A percentile compares a stretch with the other conserved stretches of the same genome.
Conservation (phyloP, 2,797 vertebrate genomes). For the Moxostoma hubbsi region DNA sequence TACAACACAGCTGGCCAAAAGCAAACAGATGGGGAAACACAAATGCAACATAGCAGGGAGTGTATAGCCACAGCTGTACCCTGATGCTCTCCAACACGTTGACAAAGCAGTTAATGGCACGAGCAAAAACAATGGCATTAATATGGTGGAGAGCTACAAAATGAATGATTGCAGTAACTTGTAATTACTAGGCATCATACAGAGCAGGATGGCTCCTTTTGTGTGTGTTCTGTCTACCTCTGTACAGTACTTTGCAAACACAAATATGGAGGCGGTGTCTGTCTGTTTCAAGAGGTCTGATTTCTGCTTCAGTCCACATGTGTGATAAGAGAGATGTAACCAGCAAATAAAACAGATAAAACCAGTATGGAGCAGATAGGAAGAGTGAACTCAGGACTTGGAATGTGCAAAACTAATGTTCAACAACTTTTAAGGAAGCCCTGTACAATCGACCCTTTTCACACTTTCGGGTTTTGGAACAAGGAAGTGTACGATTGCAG, state of each 20-base stretch:
- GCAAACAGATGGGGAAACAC: neutral
- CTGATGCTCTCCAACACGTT: conserved; percentile 31
- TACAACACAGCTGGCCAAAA: neutral
- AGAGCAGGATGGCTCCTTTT: neutral
- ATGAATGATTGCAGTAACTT: conserved; percentile 52
- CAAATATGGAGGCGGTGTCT: neutral
- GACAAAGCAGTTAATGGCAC: conserved; percentile 39
- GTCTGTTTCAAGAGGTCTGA: conserved; percentile 18
- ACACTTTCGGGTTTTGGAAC: no score
- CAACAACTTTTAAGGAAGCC: no score
- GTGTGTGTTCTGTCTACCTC: neutral
- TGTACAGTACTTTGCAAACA: conserved; percentile 22
- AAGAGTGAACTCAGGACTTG: no score
- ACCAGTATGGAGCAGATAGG: neutral
- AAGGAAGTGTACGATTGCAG: no score
- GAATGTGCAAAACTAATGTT: no score
- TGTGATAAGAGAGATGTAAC: conserved; percentile 30
- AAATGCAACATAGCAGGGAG: neutral
- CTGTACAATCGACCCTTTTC: no score
- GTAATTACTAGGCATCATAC: conserved; percentile 51
- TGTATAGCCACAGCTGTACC: neutral
- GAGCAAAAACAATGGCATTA: conserved; percentile 36
- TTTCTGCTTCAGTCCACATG: conserved; percentile 24
- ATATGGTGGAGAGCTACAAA: conserved; percentile 23
- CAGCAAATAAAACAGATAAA: conserved; percentile 9